phyloP scores from a whole-genome alignment of 1,140 invertebrate genomes.

The Dysdera silvatica region DNA sequence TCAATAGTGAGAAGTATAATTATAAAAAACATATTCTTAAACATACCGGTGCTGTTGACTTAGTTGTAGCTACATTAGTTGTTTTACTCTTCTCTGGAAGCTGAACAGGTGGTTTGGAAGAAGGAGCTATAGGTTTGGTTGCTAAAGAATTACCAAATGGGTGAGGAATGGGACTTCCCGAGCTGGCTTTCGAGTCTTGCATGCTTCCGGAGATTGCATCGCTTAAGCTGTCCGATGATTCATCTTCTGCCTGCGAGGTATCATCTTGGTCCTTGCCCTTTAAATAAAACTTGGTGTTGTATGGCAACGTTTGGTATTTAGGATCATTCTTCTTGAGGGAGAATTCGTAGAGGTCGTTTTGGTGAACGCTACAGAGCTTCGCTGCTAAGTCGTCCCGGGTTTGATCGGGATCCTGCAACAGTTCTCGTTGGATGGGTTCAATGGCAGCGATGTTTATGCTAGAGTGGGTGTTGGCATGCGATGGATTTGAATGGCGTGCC shows the following conservation, averaged over 20 bases:
- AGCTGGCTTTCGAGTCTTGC: no score
- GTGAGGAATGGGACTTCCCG: no score
- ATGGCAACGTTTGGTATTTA: slow-evolving; percentile 86
- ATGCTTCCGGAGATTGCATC: no score
- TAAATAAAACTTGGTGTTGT: slow-evolving; percentile 66
- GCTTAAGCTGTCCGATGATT: no score
- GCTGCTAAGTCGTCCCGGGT: slow-evolving; percentile 38
- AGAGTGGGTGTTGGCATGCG: slow-evolving; percentile 2
- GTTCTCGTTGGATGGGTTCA: slow-evolving; percentile 70
- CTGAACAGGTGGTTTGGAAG: no score
- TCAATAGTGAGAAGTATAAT: no score
- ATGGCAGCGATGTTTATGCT: slow-evolving; percentile 62
- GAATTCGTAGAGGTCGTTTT: slow-evolving; percentile 39
- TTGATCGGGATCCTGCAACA: slow-evolving; percentile 28
- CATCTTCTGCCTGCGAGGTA: slow-evolving; percentile 14
- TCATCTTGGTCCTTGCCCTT: slow-evolving; percentile 21
- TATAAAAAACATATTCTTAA: no score
- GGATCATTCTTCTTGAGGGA: slow-evolving; percentile 73
- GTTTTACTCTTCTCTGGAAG: no score
- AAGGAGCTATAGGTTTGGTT: no score
- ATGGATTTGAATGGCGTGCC: neutral
- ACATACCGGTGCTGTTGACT: no score
- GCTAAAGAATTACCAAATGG: no score
- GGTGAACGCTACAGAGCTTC: slow-evolving; percentile 8
- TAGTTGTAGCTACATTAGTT: no score